Percentiles rank a stretch among this genome's conserved stretches.
Conservation (phyloP, 2,888 invertebrate genomes). For the Listrodromus nycthemerus region DNA sequence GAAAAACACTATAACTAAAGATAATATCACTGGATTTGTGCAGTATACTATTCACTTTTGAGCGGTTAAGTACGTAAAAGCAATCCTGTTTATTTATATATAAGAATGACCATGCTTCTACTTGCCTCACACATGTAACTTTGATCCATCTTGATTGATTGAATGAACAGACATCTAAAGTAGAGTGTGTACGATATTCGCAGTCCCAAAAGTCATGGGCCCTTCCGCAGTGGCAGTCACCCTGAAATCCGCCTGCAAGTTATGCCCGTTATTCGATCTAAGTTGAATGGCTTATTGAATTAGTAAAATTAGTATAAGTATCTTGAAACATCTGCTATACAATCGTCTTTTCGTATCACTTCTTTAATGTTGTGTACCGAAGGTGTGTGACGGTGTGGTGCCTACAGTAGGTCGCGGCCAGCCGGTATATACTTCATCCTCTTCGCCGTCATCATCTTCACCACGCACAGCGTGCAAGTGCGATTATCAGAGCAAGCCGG, state of each 20-base stretch:
- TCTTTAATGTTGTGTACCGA: constrained; percentile 66
- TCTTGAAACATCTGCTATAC: neutral
- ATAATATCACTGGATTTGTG: too few relatives aligned
- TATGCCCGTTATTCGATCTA: neutral
- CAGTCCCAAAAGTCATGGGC: constrained; percentile 1
- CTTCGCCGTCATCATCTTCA: constrained; percentile 30
- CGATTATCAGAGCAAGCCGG: constrained; percentile 20
- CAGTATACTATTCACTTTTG: too few relatives aligned
- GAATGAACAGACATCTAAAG: neutral
- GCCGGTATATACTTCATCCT: constrained; percentile 26
- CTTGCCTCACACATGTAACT: neutral
- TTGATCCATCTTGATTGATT: neutral
- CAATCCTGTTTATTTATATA: neutral
- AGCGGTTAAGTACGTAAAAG: neutral
- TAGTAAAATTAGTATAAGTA: neutral
- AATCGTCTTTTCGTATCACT: constrained; percentile 32
- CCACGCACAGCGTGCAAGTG: constrained; percentile 16
- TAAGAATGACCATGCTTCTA: neutral
- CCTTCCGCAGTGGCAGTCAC: neutral
- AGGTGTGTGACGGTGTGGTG: constrained; percentile 78
- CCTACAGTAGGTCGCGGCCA: constrained; percentile 74
- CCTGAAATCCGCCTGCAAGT: neutral
- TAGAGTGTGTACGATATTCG: neutral
- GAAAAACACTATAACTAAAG: too few relatives aligned
- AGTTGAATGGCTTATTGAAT: neutral